These are phyloP conservation scores for Pagrus major DNA, from an alignment of 2,113 vertebrate species.

Conservation along the genomic window DNA sequence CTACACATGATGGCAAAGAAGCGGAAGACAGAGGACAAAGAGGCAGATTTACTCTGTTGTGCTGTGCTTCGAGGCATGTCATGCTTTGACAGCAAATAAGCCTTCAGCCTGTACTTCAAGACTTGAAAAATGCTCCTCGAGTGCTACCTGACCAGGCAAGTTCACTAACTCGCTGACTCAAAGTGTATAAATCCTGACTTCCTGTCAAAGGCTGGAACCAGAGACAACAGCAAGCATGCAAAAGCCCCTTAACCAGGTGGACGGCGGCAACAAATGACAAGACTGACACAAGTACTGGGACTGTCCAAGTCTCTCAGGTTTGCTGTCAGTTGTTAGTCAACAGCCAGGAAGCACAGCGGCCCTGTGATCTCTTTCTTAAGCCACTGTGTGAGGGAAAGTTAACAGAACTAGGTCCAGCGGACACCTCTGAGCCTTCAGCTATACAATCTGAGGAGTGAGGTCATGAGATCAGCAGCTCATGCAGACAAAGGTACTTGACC, in stretches of 20 bases:
- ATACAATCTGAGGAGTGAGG: conserved; percentile 20
- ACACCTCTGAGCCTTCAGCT: conserved; percentile 42
- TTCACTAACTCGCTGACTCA: conserved; percentile 26
- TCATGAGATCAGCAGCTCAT: conserved; percentile 56
- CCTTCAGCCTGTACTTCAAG: conserved; percentile 43
- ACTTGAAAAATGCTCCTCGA: conserved; percentile 52
- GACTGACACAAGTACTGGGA: not conserved
- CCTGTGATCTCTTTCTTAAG: conserved; percentile 2
- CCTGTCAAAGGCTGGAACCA: conserved; percentile 33
- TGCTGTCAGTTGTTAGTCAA: conserved; percentile 60
- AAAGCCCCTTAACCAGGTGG: conserved; percentile 35
- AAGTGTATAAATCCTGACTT: conserved; percentile 48
- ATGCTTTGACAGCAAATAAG: conserved; percentile 69
- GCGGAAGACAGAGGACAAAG: conserved; percentile 57
- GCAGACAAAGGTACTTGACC: conserved; percentile 63
- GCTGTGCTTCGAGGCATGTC: conserved; percentile 68
- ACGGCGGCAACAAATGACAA: not conserved
- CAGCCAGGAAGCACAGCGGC: conserved; percentile 43
- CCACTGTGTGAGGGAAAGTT: not conserved
- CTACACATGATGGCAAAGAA: conserved; percentile 42
- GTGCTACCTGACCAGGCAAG: conserved; percentile 71
- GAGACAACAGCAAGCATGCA: conserved; percentile 53
- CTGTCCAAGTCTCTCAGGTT: conserved; percentile 15
- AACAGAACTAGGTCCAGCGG: conserved; percentile 23
- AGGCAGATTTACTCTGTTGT: conserved; percentile 47